A percentile compares a stretch with the other conserved stretches of the same genome.
These are phyloP conservation scores for Onchidella celtica DNA, from an alignment of 2,888 invertebrate species.

Conservation along the genomic window DNA sequence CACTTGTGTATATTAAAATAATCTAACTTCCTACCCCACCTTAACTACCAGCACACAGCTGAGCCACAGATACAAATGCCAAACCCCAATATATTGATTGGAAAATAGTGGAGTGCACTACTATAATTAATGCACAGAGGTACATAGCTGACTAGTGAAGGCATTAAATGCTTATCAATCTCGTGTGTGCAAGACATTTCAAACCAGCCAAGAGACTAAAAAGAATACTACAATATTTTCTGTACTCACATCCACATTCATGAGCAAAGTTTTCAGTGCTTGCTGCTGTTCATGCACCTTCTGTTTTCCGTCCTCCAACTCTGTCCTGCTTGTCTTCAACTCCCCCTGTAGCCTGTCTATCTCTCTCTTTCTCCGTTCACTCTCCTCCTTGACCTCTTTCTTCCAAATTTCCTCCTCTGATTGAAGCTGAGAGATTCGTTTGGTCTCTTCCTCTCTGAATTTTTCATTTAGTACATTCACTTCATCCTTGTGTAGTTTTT, in stretches of 20 bases:
- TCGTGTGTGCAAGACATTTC: too few species aligned
- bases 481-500: constrained; percentile 59
- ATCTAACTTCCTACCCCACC: too few species aligned
- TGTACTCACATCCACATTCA: constrained; percentile 29
- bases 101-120: too few species aligned
- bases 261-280: constrained; percentile 2
- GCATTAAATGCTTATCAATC: too few species aligned
- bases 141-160: too few species aligned
- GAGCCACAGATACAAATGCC: too few species aligned
- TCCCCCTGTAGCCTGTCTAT: constrained; percentile 43
- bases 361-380: constrained; percentile 48
- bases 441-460: constrained; percentile 46
- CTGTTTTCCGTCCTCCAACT: constrained; percentile 30
- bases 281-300: neutral
- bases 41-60: too few species aligned
- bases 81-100: too few species aligned
- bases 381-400: constrained; percentile 48
- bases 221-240: too few species aligned
- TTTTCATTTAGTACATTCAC: constrained; percentile 51
- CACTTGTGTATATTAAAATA: too few species aligned
- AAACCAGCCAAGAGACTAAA: too few species aligned
- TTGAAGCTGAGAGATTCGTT: constrained; percentile 50
- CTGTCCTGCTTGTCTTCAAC: constrained; percentile 29
- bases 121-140: too few species aligned
- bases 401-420: constrained; percentile 48